Evolutionary conservation across 2,797 vertebrate species (phyloP).

Genomic region (Lerista edwardsae): DNA sequence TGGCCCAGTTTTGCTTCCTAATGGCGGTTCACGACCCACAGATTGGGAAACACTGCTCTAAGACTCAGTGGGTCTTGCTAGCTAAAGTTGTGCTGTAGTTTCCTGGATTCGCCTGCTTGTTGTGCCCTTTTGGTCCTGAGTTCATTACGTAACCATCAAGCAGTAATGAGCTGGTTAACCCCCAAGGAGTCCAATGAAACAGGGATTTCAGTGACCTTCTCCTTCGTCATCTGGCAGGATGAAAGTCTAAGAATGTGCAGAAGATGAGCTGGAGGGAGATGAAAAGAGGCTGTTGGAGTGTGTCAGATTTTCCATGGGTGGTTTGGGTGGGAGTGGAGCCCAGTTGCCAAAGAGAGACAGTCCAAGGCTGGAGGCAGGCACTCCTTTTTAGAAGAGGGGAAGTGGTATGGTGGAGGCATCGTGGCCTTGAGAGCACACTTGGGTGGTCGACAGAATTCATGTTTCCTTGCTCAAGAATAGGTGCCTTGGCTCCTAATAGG

Average conservation of each 20-base stretch:
- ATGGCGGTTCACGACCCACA: too few relatives aligned
- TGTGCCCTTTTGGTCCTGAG: slow-evolving; percentile 51
- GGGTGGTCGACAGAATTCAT: too few relatives aligned
- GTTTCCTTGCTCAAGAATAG: too few relatives aligned
- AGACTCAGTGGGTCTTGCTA: not conserved
- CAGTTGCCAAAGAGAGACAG: slow-evolving; percentile 72
- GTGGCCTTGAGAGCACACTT: too few relatives aligned
- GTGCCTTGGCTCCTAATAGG: too few relatives aligned
- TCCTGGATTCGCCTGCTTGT: slow-evolving; percentile 46
- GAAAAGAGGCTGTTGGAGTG: slow-evolving; percentile 72
- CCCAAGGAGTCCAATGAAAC: slow-evolving; percentile 60
- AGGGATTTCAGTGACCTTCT: slow-evolving; percentile 71
- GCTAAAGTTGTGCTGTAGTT: slow-evolving; percentile 36
- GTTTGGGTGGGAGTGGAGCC: slow-evolving; percentile 29
- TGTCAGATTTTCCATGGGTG: slow-evolving; percentile 78
- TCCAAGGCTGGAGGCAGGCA: slow-evolving; percentile 27
- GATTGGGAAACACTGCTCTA: too few relatives aligned
- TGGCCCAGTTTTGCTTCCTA: too few relatives aligned
- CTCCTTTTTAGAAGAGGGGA: not conserved
- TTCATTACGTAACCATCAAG: slow-evolving; percentile 62
- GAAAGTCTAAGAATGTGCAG: slow-evolving; percentile 72
- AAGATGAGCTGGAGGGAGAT: slow-evolving; percentile 72
- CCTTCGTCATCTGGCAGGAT: slow-evolving; percentile 69
- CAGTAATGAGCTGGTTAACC: slow-evolving; percentile 56
- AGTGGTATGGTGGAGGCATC: too few relatives aligned